phyloP scores from a whole-genome alignment of 2,797 vertebrate species.

The Enteromius argenteus region DNA sequence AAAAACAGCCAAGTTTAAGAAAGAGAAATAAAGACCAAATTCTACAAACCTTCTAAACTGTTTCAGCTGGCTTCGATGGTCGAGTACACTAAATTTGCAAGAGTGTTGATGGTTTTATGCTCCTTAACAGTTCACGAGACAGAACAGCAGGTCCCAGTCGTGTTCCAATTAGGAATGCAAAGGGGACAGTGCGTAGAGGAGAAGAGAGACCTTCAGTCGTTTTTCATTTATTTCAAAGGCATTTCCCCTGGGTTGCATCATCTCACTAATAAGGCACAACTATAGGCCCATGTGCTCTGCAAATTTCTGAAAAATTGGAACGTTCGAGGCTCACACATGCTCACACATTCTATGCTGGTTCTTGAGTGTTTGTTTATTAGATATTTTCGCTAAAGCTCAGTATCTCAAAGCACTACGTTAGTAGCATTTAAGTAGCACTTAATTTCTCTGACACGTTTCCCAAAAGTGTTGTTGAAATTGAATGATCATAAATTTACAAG shows the following conservation, averaged over 20 bases:
- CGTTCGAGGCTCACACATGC: neutral
- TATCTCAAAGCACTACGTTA: neutral
- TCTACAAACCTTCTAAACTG: neutral
- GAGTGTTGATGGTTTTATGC: slow-evolving; percentile 26
- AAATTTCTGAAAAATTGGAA: neutral
- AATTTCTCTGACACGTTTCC: neutral
- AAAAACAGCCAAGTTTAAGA: slow-evolving; percentile 24
- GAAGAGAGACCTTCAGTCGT: slow-evolving; percentile 33
- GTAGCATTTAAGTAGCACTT: neutral
- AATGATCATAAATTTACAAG: neutral
- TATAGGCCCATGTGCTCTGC: neutral
- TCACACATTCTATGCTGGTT: neutral
- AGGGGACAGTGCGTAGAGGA: slow-evolving; percentile 52
- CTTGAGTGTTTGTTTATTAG: neutral
- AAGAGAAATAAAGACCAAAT: neutral
- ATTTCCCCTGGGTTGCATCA: slow-evolving; percentile 6
- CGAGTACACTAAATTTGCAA: neutral
- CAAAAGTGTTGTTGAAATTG: neutral
- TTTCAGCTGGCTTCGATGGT: slow-evolving; percentile 3
- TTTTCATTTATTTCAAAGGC: slow-evolving; percentile 22
- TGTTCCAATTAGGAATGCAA: slow-evolving; percentile 41
- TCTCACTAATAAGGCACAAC: neutral
- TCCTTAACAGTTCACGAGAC: slow-evolving; percentile 20
- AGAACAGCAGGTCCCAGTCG: slow-evolving; percentile 4
- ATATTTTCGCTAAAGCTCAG: neutral